Conservation (phyloP, 1,140 invertebrate genomes). For the Palaemon carinicauda region DNA sequence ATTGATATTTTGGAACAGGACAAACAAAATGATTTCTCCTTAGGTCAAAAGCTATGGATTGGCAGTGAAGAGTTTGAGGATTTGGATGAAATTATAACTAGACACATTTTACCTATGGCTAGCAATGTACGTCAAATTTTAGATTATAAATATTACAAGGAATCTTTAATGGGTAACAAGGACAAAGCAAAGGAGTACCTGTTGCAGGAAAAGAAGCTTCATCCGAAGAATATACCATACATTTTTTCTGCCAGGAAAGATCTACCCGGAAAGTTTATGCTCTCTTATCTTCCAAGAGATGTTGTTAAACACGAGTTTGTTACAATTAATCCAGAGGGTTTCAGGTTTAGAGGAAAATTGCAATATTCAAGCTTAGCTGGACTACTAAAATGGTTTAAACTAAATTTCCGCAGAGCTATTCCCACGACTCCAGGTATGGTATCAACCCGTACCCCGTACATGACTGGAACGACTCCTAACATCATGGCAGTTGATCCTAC, state of each 20-base stretch:
- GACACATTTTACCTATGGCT: conserved; percentile 96
- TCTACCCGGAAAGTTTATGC: conserved; percentile 92
- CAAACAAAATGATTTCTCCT: conserved; percentile 95
- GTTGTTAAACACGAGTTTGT: conserved; percentile 90
- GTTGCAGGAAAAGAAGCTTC: conserved; percentile 84
- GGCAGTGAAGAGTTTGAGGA: conserved; percentile 95
- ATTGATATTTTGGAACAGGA: conserved; percentile 95
- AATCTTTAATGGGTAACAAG: conserved; percentile 63
- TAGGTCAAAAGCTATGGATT: conserved; percentile 90
- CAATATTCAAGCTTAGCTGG: conserved; percentile 85
- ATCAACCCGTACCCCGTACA: conserved; percentile 74
- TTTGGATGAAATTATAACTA: conserved; percentile 97
- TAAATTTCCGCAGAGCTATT: conserved; percentile 92
- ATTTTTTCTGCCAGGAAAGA: conserved; percentile 78
- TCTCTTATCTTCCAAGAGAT: conserved; percentile 90
- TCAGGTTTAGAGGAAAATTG: conserved; percentile 85
- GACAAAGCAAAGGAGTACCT: conserved; percentile 89
- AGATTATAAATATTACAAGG: conserved; percentile 75
- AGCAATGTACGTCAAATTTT: conserved; percentile 88
- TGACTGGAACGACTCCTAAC: conserved; percentile 65
- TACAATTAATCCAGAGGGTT: conserved; percentile 90
- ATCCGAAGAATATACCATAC: conserved; percentile 89
- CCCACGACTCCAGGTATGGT: conserved; percentile 76
- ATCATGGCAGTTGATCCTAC: conserved; percentile 54
- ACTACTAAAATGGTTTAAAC: conserved; percentile 96